Evolutionary conservation across 2,113 vertebrate genomes (phyloP), one percentile per base, ranked within the genome.

Genomic region (Columba livia): DNA sequence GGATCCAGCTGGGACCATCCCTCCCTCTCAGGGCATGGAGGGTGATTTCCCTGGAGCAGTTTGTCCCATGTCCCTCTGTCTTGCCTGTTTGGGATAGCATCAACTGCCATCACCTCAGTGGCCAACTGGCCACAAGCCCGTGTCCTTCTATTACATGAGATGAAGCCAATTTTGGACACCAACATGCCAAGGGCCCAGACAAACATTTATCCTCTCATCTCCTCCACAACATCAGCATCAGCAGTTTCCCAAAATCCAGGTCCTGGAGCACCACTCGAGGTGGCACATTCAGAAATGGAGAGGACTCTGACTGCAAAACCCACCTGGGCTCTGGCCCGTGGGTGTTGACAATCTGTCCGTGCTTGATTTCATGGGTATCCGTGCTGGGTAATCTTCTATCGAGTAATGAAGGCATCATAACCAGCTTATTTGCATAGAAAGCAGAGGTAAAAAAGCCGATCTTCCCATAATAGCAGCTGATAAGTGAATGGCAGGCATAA

Each of bases 401-500:
- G 4, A 73, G 83, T 70, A 85, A 88, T 82, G 83, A 88, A 88
- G 79, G 93, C 84, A 81, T 65, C 87, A 70, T 34, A 69, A 85
- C 65, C 4, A 0, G 31, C 61, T 73, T 42, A 88, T 90, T 65
- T 88, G 87, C 87, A 88, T 73, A 85, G 87, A 81, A 85, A 88
- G 87, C 79, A 85, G 93, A 90, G 90, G 87, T 85, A 73, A 79
- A 85, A 85, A 90, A 94, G 93, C 87, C 0, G 13, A 79, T 90
- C 79, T 78, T 81, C 70, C 66, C 79, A 51, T 93, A 73, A 85
- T n/a, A 93, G 90, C 83, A 92, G 79, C 90, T 90, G 90, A 92
- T 81, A 96, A 94, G 87, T 79, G 79, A 94, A 73, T 70, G 93
- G 83, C 93, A 94, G 84, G 95, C 70, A 14, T 88, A 90, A 94